These are phyloP conservation scores for Chionis minor DNA, from an alignment of 2,113 vertebrate species.

Conservation along the genomic window DNA sequence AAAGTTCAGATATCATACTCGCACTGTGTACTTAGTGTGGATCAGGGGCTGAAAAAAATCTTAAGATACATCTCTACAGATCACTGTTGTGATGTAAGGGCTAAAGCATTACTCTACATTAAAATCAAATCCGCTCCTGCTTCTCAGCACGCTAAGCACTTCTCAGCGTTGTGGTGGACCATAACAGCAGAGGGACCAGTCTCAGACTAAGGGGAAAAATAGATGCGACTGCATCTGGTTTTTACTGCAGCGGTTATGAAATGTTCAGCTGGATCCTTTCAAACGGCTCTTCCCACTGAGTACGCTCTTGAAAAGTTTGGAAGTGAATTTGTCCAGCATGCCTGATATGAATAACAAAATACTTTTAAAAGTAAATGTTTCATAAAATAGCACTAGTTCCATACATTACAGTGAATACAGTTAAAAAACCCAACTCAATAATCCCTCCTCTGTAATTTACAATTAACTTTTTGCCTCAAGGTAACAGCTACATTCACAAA, in stretches of 20 bases:
- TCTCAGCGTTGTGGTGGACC: background rate
- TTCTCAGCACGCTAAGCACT: background rate
- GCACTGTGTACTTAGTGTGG: background rate
- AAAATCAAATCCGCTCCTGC: background rate
- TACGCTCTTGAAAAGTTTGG: conserved; percentile 41
- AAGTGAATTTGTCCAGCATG: background rate
- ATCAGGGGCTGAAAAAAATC: background rate
- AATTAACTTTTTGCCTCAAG: conserved; percentile 76
- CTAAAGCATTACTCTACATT: background rate
- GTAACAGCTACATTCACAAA: conserved; percentile 71
- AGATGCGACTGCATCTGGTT: background rate
- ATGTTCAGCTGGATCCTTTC: conserved; percentile 8
- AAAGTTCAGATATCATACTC: background rate
- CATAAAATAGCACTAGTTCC: conserved; percentile 10
- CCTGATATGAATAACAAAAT: background rate
- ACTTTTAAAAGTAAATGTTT: conserved; percentile 33
- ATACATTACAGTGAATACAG: conserved; percentile 31
- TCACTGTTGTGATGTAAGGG: background rate
- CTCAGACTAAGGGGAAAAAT: background rate
- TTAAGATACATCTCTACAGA: background rate
- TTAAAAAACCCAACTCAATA: conserved; percentile 11
- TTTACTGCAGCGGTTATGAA: background rate
- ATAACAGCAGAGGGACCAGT: background rate
- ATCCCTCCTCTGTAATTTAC: conserved; percentile 67
- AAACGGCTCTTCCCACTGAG: background rate